A percentile compares a stretch with the other conserved stretches of the same genome.
These are phyloP conservation scores for Aphaenogaster rudis DNA, from an alignment of 1,140 invertebrate genomes.

Conservation along the genomic window DNA sequence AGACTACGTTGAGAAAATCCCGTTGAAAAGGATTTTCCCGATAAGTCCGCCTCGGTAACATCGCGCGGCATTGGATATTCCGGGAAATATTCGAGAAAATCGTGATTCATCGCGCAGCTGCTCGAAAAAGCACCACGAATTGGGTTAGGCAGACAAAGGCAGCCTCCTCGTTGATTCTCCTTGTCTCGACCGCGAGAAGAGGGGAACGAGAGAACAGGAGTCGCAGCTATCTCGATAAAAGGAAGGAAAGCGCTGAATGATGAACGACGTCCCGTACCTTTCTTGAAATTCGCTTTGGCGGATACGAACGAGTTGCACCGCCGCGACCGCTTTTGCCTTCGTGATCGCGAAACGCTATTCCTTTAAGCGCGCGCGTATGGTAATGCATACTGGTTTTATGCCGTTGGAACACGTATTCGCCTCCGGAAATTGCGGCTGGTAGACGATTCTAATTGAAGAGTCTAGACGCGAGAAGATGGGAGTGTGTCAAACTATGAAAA, in stretches of 20 bases:
- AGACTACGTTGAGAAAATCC: slow-evolving; percentile 23
- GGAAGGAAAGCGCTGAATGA: slow-evolving; percentile 62
- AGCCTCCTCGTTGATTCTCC: slow-evolving; percentile 51
- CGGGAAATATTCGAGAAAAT: slow-evolving; percentile 55
- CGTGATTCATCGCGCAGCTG: slow-evolving; percentile 62
- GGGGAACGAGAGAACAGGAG: not conserved
- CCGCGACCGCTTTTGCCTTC: slow-evolving; percentile 49
- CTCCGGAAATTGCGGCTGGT: slow-evolving; percentile 40
- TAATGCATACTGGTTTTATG: slow-evolving; percentile 48
- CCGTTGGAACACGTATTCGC: slow-evolving; percentile 41
- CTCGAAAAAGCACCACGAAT: slow-evolving; percentile 53
- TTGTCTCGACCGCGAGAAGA: slow-evolving; percentile 17
- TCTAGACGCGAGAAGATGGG: not conserved
- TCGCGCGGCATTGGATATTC: slow-evolving; percentile 42
- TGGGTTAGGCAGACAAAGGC: slow-evolving; percentile 53
- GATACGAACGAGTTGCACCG: slow-evolving; percentile 51
- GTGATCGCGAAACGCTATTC: slow-evolving; percentile 57
- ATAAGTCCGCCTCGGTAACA: slow-evolving; percentile 35
- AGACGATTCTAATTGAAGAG: slow-evolving; percentile 47
- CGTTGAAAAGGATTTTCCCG: slow-evolving; percentile 4
- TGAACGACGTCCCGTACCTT: slow-evolving; percentile 58
- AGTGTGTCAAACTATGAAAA: not conserved
- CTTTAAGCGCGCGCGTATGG: slow-evolving; percentile 36
- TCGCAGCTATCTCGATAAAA: slow-evolving; percentile 60
- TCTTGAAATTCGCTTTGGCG: slow-evolving; percentile 63